Evolutionary conservation across 1,140 invertebrate species (phyloP).

Genomic region (Nasonia vitripennis): DNA sequence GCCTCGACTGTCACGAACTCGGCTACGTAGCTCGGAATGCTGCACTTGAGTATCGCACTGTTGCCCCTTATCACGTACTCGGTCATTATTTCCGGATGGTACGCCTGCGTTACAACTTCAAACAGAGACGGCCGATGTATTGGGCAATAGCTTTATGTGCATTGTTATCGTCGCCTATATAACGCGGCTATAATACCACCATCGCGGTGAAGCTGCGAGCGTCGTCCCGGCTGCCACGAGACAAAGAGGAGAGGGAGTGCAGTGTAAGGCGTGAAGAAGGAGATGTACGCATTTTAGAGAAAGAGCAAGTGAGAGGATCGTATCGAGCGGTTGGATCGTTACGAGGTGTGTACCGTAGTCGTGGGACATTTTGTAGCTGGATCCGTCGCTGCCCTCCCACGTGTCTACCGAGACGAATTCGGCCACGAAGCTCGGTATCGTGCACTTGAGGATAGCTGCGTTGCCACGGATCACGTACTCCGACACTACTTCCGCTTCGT

Average conservation of each 20-base stretch:
- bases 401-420: constrained; percentile 93
- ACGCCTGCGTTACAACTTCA: constrained; percentile 86
- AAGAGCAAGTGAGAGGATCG: not conserved
- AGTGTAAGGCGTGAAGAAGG: not conserved
- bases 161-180: not conserved
- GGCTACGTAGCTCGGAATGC: constrained; percentile 90
- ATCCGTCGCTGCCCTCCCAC: constrained; percentile 88
- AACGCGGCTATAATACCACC: too few relatives aligned
- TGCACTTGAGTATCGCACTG: constrained; percentile 91
- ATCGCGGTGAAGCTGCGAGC: not conserved
- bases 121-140: not conserved
- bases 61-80: constrained; percentile 92
- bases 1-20: constrained; percentile 90
- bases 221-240: not conserved
- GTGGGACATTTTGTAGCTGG: constrained; percentile 78
- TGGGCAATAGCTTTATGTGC: not conserved
- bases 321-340: not conserved
- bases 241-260: not conserved
- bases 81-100: constrained; percentile 88
- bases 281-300: not conserved
- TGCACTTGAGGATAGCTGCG: constrained; percentile 93
- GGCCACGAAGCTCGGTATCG: constrained; percentile 92
- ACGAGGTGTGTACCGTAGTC: constrained; percentile 74
- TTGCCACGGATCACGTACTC: constrained; percentile 95
- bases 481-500: constrained; percentile 93